Base-by-base conservation (phyloP, 2,888 invertebrate species). In the Andrena bicolor region DNA sequence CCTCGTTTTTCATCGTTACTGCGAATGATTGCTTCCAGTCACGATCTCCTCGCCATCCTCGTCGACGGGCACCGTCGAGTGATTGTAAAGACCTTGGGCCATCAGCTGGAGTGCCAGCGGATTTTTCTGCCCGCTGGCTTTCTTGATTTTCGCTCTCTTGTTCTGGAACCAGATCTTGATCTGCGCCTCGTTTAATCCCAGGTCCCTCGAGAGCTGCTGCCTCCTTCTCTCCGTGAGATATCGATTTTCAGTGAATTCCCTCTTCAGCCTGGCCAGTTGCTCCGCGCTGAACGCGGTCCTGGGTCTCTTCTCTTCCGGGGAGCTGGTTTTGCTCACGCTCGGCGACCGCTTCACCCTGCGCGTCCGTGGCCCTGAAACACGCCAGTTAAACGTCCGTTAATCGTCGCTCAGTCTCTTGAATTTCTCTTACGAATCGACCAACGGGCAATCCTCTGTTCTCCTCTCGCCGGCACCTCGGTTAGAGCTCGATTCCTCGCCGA, bases 121-220 rank as follows among this genome's bases (percentile, higher is more conserved):
- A 94, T 98, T 97, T 91, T 97, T 96, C 88, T 97, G 96, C 0
- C 98, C 98, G 0, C 96, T 96, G 0, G 98, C 96, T 93, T 99
- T 99, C 95, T 99, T 99, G 94, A 99, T 97, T 95, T 99, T 99
- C 84, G 99, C 99, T 10, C 99, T 95, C 93, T 99, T 98, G 94
- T 99, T 98, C 95, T 98, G 98, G 95, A 98, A 98, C 98, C 98
- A 98, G 94, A 98, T 98, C 95, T 98, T 98, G 93, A 98, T 99
- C 95, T 99, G 99, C 0, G 98, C 98, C 94, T 99, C 99, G 90
- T 99, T 99, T 80, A 99, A 95, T 0, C 98, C 97, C 79, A 99
- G 95, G 91, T 99, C 98, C 4, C 96, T 95, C n/a, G 99, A 98
- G 82, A 99, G 95, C 86, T 98, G 97, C 93, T 98, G 98, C 61